These are phyloP conservation scores for Leptobrachium ailaonicum DNA, from an alignment of 2,113 vertebrate genomes.

Conservation along the genomic window DNA sequence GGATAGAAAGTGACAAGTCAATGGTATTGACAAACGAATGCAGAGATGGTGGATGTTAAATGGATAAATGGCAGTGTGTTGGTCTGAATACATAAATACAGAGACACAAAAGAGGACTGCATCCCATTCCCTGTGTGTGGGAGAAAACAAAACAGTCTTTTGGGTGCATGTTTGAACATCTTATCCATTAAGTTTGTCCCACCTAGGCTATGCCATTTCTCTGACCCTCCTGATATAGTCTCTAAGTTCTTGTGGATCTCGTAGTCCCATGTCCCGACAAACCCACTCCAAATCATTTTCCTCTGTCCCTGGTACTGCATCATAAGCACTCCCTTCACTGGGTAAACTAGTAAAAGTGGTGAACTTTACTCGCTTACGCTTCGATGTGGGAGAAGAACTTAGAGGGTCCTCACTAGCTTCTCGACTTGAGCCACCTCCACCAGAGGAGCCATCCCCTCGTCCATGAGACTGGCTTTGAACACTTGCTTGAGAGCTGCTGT, in stretches of 20 bases:
- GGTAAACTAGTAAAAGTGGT: conserved; percentile 95
- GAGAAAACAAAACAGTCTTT: conserved; percentile 22
- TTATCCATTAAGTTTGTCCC: conserved; percentile 15
- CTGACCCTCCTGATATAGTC: conserved; percentile 96
- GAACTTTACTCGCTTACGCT: conserved; percentile 97
- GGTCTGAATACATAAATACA: conserved; percentile 40
- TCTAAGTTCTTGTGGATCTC: conserved; percentile 90
- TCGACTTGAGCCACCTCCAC: conserved; percentile 85
- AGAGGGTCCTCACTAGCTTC: conserved; percentile 88
- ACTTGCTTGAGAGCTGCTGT: conserved; percentile 94
- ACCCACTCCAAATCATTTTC: conserved; percentile 96
- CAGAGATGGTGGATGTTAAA: conserved; percentile 35
- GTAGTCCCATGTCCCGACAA: conserved; percentile 93
- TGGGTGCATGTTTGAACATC: conserved; percentile 36
- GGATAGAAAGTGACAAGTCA: conserved; percentile 27
- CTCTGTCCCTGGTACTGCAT: conserved; percentile 90
- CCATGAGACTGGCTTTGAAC: conserved; percentile 96
- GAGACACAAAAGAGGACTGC: conserved; percentile 33
- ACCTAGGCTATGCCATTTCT: conserved; percentile 76
- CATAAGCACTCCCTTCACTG: conserved; percentile 90
- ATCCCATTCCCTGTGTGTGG: conserved; percentile 27
- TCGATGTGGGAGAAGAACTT: conserved; percentile 93
- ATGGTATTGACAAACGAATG: conserved; percentile 22
- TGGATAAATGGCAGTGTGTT: conserved; percentile 39
- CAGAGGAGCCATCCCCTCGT: conserved; percentile 89